These are phyloP conservation scores for Halesus radiatus DNA, from an alignment of 1,140 invertebrate genomes.

Conservation along the genomic window DNA sequence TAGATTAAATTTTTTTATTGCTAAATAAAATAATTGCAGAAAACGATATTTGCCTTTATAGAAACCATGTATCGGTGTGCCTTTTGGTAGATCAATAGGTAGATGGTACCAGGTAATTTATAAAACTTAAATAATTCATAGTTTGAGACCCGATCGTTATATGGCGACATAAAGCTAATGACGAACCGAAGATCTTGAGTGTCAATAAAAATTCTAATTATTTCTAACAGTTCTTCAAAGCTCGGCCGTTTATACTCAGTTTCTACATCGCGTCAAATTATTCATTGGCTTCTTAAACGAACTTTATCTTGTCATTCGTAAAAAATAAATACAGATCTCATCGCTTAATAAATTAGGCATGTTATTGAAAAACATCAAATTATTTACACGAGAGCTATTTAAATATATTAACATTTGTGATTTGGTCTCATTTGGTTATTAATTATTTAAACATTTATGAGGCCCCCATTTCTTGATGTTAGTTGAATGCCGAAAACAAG, in stretches of 20 bases:
- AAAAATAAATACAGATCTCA: conserved; percentile 6
- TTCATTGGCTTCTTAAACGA: neutral
- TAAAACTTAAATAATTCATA: no score
- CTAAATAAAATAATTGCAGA: no score
- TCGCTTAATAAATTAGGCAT: neutral
- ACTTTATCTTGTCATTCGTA: conserved; percentile 1
- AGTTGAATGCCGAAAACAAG: no score
- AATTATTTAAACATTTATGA: conserved; percentile 10
- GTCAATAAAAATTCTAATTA: conserved; percentile 17
- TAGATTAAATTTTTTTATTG: no score
- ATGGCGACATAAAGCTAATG: neutral
- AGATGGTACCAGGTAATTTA: no score
- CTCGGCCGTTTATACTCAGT: neutral
- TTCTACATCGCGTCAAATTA: neutral
- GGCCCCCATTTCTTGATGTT: no score
- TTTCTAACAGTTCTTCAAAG: conserved; percentile 16
- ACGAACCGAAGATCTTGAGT: neutral
- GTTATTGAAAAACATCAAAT: conserved; percentile 17
- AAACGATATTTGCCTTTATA: no score
- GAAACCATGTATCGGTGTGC: no score
- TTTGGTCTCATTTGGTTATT: conserved; percentile 21
- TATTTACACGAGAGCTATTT: conserved; percentile 30
- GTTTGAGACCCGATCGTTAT: no score
- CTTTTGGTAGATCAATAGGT: no score
- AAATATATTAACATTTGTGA: conserved; percentile 13